These are phyloP conservation scores for Martes martes DNA, from an alignment of 2,113 vertebrate species.

Conservation along the genomic window DNA sequence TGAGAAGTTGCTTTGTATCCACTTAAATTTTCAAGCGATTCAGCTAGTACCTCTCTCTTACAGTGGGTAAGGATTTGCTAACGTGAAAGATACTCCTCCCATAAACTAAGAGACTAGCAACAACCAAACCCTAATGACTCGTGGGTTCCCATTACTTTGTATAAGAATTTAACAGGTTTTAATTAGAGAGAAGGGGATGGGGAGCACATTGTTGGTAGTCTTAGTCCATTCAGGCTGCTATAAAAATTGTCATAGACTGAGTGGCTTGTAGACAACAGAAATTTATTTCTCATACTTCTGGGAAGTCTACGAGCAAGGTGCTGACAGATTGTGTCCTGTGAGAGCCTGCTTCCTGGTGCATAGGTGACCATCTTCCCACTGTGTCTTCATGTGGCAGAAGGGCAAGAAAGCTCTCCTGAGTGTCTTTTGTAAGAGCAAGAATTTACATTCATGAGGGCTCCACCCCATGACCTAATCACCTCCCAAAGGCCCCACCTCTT, in stretches of 20 bases:
- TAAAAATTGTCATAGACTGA: not conserved
- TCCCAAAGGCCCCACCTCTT: not conserved
- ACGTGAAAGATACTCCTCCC: not conserved
- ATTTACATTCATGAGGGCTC: not conserved
- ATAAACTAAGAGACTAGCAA: not conserved
- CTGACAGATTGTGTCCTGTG: not conserved
- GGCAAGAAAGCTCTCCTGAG: not conserved
- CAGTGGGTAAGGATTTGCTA: not conserved
- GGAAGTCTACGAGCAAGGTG: not conserved
- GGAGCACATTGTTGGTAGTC: not conserved
- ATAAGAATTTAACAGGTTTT: not conserved
- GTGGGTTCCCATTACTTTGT: not conserved
- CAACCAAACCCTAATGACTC: not conserved
- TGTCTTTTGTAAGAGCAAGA: not conserved
- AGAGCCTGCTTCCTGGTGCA: not conserved
- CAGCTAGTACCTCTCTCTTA: not conserved
- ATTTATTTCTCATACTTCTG: not conserved
- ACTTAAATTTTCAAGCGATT: not conserved
- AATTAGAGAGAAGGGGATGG: not conserved
- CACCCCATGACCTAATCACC: not conserved
- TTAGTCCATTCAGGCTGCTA: not conserved
- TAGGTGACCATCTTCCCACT: not conserved
- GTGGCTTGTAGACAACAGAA: not conserved
- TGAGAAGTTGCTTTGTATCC: not conserved
- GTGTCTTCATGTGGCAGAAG: not conserved